Evolutionary conservation across 2,113 vertebrate species (phyloP).

Genomic region (Pangasianodon hypophthalmus): DNA sequence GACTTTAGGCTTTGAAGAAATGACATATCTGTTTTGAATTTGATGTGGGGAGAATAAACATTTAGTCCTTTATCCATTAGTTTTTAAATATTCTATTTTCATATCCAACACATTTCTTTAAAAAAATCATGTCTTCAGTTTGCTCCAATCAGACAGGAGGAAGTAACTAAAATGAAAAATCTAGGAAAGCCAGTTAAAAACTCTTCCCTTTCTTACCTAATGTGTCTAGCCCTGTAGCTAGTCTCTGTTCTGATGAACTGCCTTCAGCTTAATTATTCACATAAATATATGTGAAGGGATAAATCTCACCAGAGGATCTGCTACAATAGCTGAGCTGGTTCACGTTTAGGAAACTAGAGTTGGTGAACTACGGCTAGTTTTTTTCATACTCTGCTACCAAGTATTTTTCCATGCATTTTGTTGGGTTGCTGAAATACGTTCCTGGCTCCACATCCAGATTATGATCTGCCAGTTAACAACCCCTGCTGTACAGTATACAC

Average conservation of each 20-base stretch:
- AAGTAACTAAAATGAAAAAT: background rate
- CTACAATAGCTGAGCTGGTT: background rate
- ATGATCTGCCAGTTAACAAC: background rate
- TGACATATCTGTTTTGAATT: background rate
- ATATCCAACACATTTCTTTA: background rate
- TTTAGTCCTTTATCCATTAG: background rate
- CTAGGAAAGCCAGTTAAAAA: background rate
- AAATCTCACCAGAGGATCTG: background rate
- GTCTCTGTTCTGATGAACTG: background rate
- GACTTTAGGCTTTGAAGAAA: background rate
- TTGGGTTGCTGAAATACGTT: background rate
- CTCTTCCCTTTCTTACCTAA: background rate
- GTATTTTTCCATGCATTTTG: background rate
- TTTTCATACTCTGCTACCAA: background rate
- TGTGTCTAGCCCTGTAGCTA: background rate
- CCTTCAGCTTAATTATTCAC: background rate
- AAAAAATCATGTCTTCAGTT: background rate
- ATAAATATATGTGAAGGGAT: background rate
- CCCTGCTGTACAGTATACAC: background rate
- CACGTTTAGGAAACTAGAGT: background rate
- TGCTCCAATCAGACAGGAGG: background rate
- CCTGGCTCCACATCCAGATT: background rate
- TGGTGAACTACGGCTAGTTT: background rate
- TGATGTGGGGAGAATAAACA: background rate
- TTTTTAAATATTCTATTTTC: background rate